Percentiles rank a stretch among this genome's conserved stretches.
These are phyloP conservation scores for Toxotes chatareus DNA, from an alignment of 2,113 vertebrate species.

Conservation along the genomic window DNA sequence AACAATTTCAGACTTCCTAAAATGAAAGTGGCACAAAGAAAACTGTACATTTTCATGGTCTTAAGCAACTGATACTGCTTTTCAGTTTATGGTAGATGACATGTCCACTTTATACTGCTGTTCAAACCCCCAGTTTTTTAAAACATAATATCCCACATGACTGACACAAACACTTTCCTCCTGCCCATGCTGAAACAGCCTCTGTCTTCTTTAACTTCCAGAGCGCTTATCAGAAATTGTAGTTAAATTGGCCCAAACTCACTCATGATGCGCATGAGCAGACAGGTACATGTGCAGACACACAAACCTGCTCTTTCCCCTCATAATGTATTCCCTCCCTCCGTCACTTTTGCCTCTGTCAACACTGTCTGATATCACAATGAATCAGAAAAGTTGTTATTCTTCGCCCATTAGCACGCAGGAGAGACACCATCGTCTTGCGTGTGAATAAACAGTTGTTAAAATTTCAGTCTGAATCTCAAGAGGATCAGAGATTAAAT, in stretches of 20 bases:
- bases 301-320: slow-evolving; percentile 11
- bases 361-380: slow-evolving; percentile 45
- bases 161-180: slow-evolving; percentile 1
- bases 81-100: slow-evolving; percentile 35
- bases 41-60: slow-evolving; percentile 65
- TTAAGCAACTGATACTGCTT: slow-evolving; percentile 18
- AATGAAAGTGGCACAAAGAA: slow-evolving; percentile 58
- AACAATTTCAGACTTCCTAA: slow-evolving; percentile 54
- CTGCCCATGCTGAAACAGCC: slow-evolving; percentile 3
- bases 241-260: slow-evolving; percentile 24
- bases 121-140: not conserved
- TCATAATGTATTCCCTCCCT: slow-evolving; percentile 11
- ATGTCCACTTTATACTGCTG: slow-evolving; percentile 25
- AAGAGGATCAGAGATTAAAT: slow-evolving; percentile 64
- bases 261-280: slow-evolving; percentile 7
- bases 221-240: slow-evolving; percentile 35
- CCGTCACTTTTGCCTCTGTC: slow-evolving; percentile 37
- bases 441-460: slow-evolving; percentile 68
- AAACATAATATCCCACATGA: slow-evolving; percentile 17
- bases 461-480: slow-evolving; percentile 53
- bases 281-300: slow-evolving; percentile 7
- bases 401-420: slow-evolving; percentile 58
- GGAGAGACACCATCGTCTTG: slow-evolving; percentile 36
- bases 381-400: slow-evolving; percentile 53
- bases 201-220: slow-evolving; percentile 17